Conservation (phyloP, 2,888 invertebrate genomes). For the Ophion ventricosus region DNA sequence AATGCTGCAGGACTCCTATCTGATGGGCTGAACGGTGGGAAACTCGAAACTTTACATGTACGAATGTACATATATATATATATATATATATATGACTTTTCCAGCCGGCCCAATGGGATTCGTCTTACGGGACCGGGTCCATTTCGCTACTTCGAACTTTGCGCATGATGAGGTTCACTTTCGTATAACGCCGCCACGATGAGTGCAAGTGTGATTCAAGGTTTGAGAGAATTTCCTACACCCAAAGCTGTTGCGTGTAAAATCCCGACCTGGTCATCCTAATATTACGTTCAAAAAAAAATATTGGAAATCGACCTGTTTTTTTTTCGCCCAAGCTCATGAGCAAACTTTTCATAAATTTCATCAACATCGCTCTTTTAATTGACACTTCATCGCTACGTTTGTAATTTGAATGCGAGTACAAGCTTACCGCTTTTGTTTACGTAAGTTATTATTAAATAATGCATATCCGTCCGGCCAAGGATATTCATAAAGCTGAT, state of each 20-base stretch:
- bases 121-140: slow-evolving; percentile 17
- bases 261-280: background rate
- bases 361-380: background rate
- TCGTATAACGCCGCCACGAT: background rate
- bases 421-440: background rate
- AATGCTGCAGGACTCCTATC: slow-evolving; percentile 53
- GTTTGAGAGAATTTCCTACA: background rate
- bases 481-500: background rate
- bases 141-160: slow-evolving; percentile 18
- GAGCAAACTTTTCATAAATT: background rate
- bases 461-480: background rate
- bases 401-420: background rate
- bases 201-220: background rate
- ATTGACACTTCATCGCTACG: background rate
- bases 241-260: background rate
- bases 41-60: slow-evolving; percentile 55
- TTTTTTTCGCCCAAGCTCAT: background rate
- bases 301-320: background rate
- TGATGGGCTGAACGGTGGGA: slow-evolving; percentile 59
- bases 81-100: too few relatives aligned
- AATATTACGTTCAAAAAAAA: background rate
- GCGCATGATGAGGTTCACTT: background rate
- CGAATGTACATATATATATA: too few relatives aligned
- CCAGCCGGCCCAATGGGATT: slow-evolving; percentile 27
- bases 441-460: background rate